These are phyloP conservation scores for Alethe castanea DNA, from an alignment of 2,113 vertebrate species.

Conservation along the genomic window DNA sequence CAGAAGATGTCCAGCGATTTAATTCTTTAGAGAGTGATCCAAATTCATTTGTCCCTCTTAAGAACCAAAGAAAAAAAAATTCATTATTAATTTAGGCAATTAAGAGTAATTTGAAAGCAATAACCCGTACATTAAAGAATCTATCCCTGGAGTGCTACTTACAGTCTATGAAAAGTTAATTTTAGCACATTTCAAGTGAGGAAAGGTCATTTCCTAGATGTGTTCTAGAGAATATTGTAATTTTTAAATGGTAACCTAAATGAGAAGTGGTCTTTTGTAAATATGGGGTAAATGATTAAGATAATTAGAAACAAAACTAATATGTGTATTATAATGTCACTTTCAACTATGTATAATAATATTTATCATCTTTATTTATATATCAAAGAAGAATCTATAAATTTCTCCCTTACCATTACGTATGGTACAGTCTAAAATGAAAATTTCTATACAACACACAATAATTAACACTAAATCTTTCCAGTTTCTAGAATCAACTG, in stretches of 20 bases:
- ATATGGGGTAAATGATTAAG: constrained; percentile 15
- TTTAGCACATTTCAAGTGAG: constrained; percentile 67
- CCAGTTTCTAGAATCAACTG: neutral
- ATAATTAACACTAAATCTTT: neutral
- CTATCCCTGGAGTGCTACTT: constrained; percentile 53
- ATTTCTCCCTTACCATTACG: neutral
- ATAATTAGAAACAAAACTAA: constrained; percentile 57
- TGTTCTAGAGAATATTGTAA: constrained; percentile 22
- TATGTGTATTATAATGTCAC: neutral
- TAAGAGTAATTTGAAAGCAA: constrained; percentile 77
- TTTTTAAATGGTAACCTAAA: constrained; percentile 62
- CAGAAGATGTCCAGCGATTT: constrained; percentile 56
- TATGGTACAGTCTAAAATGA: neutral
- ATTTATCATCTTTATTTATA: neutral
- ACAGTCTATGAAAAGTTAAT: constrained; percentile 67
- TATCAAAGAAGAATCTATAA: neutral
- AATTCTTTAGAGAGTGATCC: constrained; percentile 72
- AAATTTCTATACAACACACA: neutral
- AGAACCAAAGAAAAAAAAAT: constrained; percentile 27
- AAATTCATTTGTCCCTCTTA: constrained; percentile 74
- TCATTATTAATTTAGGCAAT: constrained; percentile 82
- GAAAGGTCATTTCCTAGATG: constrained; percentile 65
- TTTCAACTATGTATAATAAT: neutral
- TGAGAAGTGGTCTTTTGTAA: constrained; percentile 56
- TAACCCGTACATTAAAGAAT: constrained; percentile 71